phyloP scores from a whole-genome alignment of 2,797 vertebrate genomes.

The Enteromius unitaeniatus region DNA sequence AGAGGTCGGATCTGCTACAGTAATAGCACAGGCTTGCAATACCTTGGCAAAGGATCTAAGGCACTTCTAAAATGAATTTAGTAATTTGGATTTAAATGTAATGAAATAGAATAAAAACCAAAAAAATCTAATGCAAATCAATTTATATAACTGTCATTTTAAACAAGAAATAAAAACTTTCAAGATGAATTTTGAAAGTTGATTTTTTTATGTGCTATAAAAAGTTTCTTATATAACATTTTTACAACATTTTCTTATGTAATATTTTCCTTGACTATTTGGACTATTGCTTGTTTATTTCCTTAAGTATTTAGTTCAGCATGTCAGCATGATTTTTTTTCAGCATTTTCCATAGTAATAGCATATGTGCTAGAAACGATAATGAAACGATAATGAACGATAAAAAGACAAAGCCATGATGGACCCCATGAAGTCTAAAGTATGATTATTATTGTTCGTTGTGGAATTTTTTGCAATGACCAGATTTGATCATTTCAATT shows the following conservation, averaged over 20 bases:
- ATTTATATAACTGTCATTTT: background rate
- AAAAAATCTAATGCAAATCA: background rate
- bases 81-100: background rate
- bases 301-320: background rate
- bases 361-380: background rate
- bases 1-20: no score
- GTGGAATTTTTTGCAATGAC: background rate
- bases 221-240: background rate
- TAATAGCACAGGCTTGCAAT: background rate
- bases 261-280: background rate
- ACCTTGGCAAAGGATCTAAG: background rate
- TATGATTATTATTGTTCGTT: background rate
- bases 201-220: background rate
- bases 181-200: background rate
- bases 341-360: background rate
- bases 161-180: background rate
- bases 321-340: background rate
- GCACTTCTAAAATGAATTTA: slow-evolving; percentile 72
- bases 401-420: slow-evolving; percentile 11
- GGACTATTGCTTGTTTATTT: background rate
- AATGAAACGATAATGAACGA: no score
- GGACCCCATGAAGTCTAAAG: background rate
- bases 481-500: background rate
- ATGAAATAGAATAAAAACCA: background rate
- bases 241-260: background rate